Conservation (phyloP, 1,140 invertebrate genomes). For the Thereuonema tuberculata region DNA sequence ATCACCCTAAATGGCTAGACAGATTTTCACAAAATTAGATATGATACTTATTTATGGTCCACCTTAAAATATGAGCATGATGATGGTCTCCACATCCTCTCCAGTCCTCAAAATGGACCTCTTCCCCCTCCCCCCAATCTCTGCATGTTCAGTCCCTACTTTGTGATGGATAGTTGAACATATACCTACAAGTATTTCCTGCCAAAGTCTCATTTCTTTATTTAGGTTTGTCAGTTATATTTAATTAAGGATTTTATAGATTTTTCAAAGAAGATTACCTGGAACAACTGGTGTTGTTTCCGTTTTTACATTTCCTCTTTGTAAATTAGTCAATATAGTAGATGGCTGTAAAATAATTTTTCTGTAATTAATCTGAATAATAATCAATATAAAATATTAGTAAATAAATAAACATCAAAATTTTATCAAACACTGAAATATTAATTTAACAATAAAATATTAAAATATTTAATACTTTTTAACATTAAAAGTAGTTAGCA, state of each 20-base stretch:
- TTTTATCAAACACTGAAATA: background rate
- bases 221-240: background rate
- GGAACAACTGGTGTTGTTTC: slow-evolving; percentile 26
- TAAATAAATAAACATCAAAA: background rate
- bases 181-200: slow-evolving; percentile 28
- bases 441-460: background rate
- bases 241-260: background rate
- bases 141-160: too few species aligned
- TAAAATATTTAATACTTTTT: background rate
- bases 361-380: too few species aligned
- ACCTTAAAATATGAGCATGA: too few species aligned
- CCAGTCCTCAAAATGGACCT: too few species aligned
- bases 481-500: background rate
- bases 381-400: too few species aligned
- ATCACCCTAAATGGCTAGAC: too few species aligned
- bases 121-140: too few species aligned
- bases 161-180: too few species aligned
- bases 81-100: too few species aligned
- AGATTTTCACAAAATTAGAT: too few species aligned
- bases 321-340: slow-evolving; percentile 52
- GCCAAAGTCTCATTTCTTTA: background rate
- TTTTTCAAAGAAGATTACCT: slow-evolving; percentile 18
- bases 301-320: slow-evolving; percentile 52
- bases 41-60: too few species aligned
- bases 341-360: slow-evolving; percentile 32